A percentile compares a stretch with the other conserved stretches of the same genome.
Evolutionary conservation across 2,797 vertebrate genomes (phyloP).

Genomic region (Sebastes aleutianus): DNA sequence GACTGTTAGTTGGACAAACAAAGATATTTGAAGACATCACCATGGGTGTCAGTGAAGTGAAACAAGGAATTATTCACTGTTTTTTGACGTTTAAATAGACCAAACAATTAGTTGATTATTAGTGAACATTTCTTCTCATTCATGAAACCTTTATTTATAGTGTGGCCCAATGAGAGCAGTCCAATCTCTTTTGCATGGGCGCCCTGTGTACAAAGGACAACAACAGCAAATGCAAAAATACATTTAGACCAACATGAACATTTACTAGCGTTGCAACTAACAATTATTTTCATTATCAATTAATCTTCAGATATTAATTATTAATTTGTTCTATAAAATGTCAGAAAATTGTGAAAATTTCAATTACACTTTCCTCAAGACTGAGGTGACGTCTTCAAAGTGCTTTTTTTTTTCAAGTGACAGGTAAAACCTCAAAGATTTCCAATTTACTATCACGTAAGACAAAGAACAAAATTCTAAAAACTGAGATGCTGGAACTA

Average conservation of each 20-base stretch:
- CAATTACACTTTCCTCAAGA: not conserved
- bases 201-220: not conserved
- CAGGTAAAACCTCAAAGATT: not conserved
- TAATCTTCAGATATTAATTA: not conserved
- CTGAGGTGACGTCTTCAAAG: not conserved
- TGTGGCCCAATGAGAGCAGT: not conserved
- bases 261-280: not conserved
- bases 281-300: not conserved
- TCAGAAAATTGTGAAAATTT: not conserved
- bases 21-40: not conserved
- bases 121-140: not conserved
- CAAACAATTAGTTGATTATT: not conserved
- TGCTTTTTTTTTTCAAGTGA: not conserved
- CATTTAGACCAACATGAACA: not conserved
- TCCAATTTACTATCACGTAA: not conserved
- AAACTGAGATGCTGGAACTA: not conserved
- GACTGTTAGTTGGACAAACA: not conserved
- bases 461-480: not conserved
- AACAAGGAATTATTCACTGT: not conserved
- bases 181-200: not conserved
- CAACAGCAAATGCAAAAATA: not conserved
- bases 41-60: not conserved
- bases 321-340: not conserved
- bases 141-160: slow-evolving; percentile 1
- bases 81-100: not conserved